phyloP scores from a whole-genome alignment of 2,113 vertebrate genomes.

The Microcebus ravelobensis region DNA sequence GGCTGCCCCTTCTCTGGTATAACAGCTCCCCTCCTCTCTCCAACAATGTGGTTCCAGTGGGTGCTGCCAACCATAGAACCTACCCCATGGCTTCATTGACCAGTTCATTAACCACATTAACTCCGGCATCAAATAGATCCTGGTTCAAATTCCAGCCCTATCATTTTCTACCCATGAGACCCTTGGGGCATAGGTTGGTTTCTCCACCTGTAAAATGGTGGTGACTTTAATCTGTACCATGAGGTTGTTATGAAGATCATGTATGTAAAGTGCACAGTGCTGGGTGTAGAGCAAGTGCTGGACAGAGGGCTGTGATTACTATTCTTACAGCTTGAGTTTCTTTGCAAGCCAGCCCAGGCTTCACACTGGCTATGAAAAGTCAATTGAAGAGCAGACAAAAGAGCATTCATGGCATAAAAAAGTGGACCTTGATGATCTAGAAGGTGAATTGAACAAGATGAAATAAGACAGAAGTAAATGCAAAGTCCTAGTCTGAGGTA shows the following conservation, averaged over 20 bases:
- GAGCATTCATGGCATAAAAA: conserved; percentile 58
- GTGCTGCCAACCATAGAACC: not conserved
- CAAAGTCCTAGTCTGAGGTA: conserved; percentile 20
- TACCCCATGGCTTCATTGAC: not conserved
- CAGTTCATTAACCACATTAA: too few species aligned
- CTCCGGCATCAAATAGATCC: not conserved
- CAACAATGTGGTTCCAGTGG: not conserved
- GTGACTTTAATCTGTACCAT: not conserved
- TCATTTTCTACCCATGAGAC: not conserved
- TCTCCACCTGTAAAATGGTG: not conserved
- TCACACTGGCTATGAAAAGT: conserved; percentile 51
- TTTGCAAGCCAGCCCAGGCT: conserved; percentile 29
- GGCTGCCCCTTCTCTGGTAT: not conserved
- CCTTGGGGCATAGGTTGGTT: not conserved
- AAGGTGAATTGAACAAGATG: conserved; percentile 54
- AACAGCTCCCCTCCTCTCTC: not conserved
- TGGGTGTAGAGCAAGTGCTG: not conserved
- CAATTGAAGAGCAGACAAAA: conserved; percentile 71
- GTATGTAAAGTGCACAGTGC: not conserved
- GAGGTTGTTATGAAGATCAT: not conserved
- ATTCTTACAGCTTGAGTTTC: not conserved
- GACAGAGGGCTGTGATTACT: not conserved
- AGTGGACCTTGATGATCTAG: conserved; percentile 21
- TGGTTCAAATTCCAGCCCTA: not conserved
- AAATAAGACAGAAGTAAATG: conserved; percentile 66